A percentile compares a stretch with the other conserved stretches of the same genome.
Conservation (phyloP, 2,888 invertebrate species). For the Erpobdella octoculata region DNA sequence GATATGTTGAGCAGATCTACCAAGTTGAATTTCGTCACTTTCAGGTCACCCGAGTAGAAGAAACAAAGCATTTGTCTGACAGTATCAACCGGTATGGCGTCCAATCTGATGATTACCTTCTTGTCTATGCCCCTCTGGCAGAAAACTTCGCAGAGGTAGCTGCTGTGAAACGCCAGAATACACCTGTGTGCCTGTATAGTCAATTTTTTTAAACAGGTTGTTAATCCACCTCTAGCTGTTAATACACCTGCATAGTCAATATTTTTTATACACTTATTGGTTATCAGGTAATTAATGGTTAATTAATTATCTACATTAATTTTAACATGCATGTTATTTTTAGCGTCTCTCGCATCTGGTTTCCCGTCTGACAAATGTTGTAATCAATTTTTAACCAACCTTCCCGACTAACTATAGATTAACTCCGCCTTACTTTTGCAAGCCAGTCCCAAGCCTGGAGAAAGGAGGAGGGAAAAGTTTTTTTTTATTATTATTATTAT, state of each 20-base stretch:
- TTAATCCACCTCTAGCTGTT: background rate
- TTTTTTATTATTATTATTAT: no score
- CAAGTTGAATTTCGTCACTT: constrained; percentile 19
- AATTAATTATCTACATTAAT: no score
- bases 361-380: no score
- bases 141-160: constrained; percentile 6
- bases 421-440: no score
- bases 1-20: constrained; percentile 24
- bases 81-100: constrained; percentile 17
- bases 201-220: background rate
- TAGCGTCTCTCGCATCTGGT: background rate
- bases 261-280: background rate
- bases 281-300: no score
- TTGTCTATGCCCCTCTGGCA: background rate
- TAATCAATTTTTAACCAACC: no score
- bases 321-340: no score
- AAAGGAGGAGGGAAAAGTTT: no score
- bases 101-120: constrained; percentile 11
- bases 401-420: no score
- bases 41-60: constrained; percentile 19
- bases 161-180: constrained; percentile 25
- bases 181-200: constrained; percentile 4
- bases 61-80: constrained; percentile 23
- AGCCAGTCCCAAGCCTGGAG: no score
- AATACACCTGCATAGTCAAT: background rate